Evolutionary conservation across 2,888 invertebrate species (phyloP), one percentile per base, ranked within the genome.

Genomic region (Xanthorhoe designata): DNA sequence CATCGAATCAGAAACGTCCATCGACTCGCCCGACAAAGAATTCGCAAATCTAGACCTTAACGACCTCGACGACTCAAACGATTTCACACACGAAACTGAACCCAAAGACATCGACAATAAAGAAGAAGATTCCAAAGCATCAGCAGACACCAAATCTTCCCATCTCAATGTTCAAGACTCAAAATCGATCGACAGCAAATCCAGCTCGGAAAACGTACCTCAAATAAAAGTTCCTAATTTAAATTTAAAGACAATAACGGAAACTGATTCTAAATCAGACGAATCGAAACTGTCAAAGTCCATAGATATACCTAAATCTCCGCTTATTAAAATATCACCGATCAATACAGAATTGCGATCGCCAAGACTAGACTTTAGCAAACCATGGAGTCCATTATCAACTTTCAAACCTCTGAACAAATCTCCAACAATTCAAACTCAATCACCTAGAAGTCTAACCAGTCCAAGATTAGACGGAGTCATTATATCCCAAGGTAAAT

Each of bases 1-100:
- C 63, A 93, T 94, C 54, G 94, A 94, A 80, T 94, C 94, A 0
- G 94, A 94, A 81, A 91, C 94, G 0, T 94, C 94, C 0, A 89
- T 92, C 56, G 94, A 93, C 74, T 94, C 94, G 0, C 93, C 93
- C 0, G 94, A 93, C 45, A 85, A 86, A 72, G 94, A 93, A 73
- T 92, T 91, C 47, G 92, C 90, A 0, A 89, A 91, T 70, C 71
- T 93, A 64, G 92, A 93, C 70, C 78, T 94, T 0, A 92, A 92
- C 67, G 92, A 92, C 54, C 76, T 92, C 0, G 91, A 91, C 65
- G 88, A 89, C 52, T 87, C 86, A 0, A 84, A 82, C 53, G 88
- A 89, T 8, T 58, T 64, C 8, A 85, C 68, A 53, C 81, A 86
- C 78, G 88, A 72, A 73, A 88, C 70, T 54, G 77, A 57, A 51